Conservation (phyloP, 2,113 vertebrate genomes). For the Anolis carolinensis region DNA sequence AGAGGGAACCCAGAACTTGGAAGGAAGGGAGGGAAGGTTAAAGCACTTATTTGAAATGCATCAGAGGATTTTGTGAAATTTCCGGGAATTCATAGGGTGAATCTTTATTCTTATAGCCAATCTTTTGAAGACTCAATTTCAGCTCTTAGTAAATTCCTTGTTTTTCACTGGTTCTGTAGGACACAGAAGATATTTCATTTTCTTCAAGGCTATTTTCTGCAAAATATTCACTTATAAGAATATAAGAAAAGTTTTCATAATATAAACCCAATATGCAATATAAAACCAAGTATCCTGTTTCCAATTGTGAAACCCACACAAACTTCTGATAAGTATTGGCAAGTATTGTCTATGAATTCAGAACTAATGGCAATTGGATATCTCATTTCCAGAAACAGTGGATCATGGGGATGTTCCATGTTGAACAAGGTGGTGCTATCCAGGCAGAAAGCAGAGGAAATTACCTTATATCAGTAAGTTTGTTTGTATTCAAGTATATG, state of each 20-base stretch:
- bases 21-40: background rate
- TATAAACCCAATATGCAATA: background rate
- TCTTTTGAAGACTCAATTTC: background rate
- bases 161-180: background rate
- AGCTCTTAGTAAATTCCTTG: background rate
- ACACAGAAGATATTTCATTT: background rate
- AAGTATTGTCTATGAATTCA: background rate
- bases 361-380: background rate
- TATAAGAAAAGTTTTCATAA: background rate
- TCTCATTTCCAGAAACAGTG: background rate
- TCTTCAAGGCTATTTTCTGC: background rate
- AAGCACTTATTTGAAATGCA: background rate
- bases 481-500: too few relatives aligned
- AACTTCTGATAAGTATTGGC: too few relatives aligned
- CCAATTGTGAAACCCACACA: background rate
- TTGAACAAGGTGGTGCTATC: background rate
- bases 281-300: background rate
- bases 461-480: background rate
- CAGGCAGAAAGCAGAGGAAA: background rate
- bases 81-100: background rate
- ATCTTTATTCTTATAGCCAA: background rate
- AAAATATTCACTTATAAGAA: background rate
- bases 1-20: conserved; percentile 2
- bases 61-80: background rate
- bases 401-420: background rate